Base-by-base conservation (phyloP, 2,888 invertebrate genomes). In the Laspeyria flexula region DNA sequence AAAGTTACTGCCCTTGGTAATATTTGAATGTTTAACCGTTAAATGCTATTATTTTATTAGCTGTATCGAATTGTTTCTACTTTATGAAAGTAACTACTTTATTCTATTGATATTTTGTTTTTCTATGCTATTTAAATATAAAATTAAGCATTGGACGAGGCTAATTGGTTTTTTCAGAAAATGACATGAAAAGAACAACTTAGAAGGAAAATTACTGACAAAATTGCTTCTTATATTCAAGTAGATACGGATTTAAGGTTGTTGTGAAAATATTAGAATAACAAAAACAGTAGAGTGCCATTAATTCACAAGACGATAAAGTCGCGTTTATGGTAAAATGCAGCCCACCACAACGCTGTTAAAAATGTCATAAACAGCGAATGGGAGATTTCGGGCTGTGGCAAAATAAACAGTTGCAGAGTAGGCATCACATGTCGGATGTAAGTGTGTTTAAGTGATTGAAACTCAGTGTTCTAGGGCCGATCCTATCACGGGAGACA, bases 281-380 rank as follows among this genome's bases (percentile, higher is more conserved):
- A 48, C 65, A 56, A 71, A 76, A 71, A 59, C 49, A 59, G 45
- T 48, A 65, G 62, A 57, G 55, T 60, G 60, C 55, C 61, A 68
- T 76, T 75, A 70, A 74, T 74, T 73, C 74, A 71, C 65, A 66
- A 65, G 46, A 63, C 64, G 70, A 62, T 71, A 66, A 69, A 60
- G 57, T 50, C 50, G 55, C 68, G 57, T 79, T 78, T 75, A 79
- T 67, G 57, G 65, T 60, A 47, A 43, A 71, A 46, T 61, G 62
- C 59, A 63, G 62, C 55, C 47, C 50, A 45, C 71, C 60, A 53
- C 67, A 65, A 61, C 60, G 60, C 41, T 41, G 53, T 45, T 59
- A 34, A 34, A 34, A 34, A 18, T 16, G 34, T 18, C 70, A 72
- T 77, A 68, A 77, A 75, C 41, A 45, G 16, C 50, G 52, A 55